phyloP scores from a whole-genome alignment of 2,797 vertebrate genomes.

The Setipinna tenuifilis region DNA sequence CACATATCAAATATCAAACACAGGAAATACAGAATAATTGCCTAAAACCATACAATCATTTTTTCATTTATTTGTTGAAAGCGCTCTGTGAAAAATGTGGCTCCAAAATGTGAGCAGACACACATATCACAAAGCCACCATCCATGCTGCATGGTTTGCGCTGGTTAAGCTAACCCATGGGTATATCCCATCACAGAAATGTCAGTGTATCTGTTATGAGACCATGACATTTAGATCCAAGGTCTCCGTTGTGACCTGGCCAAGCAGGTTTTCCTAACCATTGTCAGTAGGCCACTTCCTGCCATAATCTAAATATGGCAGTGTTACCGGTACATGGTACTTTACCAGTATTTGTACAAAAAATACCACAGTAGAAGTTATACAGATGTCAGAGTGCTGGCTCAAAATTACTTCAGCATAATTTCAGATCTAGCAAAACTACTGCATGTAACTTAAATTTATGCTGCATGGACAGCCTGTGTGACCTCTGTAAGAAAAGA shows the following conservation, averaged over 20 bases:
- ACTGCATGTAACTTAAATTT: too few species aligned
- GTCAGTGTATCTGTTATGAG: constrained; percentile 83
- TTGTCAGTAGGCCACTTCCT: constrained; percentile 68
- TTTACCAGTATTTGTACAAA: neutral
- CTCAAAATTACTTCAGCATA: too few species aligned
- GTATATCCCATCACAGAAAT: constrained; percentile 85
- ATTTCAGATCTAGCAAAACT: too few species aligned
- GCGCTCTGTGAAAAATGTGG: constrained; percentile 62
- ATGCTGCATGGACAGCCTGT: too few species aligned
- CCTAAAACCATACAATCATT: constrained; percentile 69
- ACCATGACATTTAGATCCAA: constrained; percentile 84
- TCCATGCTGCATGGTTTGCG: constrained; percentile 71
- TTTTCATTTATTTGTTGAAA: constrained; percentile 74
- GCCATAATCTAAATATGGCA: constrained; percentile 59
- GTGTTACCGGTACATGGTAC: neutral
- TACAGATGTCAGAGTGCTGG: too few species aligned
- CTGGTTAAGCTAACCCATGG: constrained; percentile 78
- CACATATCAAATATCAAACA: constrained; percentile 76
- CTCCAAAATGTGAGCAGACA: constrained; percentile 63
- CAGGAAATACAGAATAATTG: constrained; percentile 58
- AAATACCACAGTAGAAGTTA: neutral
- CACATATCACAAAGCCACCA: constrained; percentile 74
- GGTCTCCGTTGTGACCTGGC: constrained; percentile 79
- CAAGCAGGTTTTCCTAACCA: constrained; percentile 72
- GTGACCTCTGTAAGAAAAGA: too few species aligned